Evolutionary conservation across 2,113 vertebrate species (phyloP).

Genomic region (Pluvianellus socialis): DNA sequence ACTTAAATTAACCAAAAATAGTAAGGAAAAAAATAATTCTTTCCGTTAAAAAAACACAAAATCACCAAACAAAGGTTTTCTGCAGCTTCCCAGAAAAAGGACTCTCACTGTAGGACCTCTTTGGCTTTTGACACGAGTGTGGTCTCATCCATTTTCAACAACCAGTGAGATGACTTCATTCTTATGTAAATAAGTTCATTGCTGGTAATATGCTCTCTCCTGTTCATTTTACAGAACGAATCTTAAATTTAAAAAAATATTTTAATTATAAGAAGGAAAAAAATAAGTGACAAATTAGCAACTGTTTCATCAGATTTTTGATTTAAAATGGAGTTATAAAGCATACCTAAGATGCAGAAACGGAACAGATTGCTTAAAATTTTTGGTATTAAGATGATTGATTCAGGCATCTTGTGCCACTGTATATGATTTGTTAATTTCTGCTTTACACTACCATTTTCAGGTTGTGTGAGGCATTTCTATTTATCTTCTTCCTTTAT

Average conservation of each 20-base stretch:
- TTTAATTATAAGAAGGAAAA: background rate
- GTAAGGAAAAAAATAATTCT: background rate
- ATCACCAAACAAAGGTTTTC: background rate
- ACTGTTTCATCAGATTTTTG: background rate
- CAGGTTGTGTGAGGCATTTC: background rate
- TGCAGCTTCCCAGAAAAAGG: background rate
- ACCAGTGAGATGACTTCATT: background rate
- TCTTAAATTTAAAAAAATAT: background rate
- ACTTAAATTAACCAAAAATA: background rate
- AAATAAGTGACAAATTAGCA: background rate
- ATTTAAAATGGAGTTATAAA: background rate
- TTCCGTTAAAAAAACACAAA: background rate
- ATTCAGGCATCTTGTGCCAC: background rate
- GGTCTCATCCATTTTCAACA: background rate
- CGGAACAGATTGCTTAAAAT: background rate
- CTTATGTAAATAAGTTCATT: background rate
- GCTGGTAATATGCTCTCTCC: background rate
- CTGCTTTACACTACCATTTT: background rate
- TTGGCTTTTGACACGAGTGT: background rate
- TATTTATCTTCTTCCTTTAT: background rate
- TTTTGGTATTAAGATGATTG: background rate
- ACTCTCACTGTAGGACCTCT: accelerated
- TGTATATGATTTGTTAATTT: background rate
- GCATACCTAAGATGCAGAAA: background rate
- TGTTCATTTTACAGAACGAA: background rate